A percentile compares a stretch with the other conserved stretches of the same genome.
Conservation (phyloP, 2,113 vertebrate species). For the Microtus montanus region DNA sequence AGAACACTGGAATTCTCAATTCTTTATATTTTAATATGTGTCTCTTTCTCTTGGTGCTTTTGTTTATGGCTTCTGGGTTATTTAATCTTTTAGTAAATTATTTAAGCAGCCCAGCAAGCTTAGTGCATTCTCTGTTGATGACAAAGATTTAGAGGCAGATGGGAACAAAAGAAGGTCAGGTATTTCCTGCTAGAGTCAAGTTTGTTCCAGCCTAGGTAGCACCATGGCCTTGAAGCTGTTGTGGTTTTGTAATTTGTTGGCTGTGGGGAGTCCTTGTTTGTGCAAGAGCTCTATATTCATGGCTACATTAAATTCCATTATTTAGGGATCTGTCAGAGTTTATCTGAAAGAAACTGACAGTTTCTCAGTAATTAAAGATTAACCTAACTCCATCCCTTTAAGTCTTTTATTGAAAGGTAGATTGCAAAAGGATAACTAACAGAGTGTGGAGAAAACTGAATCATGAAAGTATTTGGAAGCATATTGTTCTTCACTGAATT, state of each 20-base stretch:
- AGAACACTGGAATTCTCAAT: not conserved
- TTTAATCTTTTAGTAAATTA: slow-evolving; percentile 62
- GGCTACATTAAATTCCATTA: slow-evolving; percentile 47
- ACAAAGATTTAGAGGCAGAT: slow-evolving; percentile 42
- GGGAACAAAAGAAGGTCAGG: not conserved
- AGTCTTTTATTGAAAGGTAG: slow-evolving; percentile 14
- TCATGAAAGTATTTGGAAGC: slow-evolving; percentile 16
- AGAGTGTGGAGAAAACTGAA: slow-evolving; percentile 5
- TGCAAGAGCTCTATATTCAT: slow-evolving; percentile 41
- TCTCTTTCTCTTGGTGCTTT: not conserved
- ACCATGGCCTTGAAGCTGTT: slow-evolving; percentile 23
- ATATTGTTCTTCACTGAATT: slow-evolving; percentile 1
- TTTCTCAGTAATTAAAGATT: slow-evolving; percentile 53
- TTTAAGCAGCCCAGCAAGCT: slow-evolving; percentile 46
- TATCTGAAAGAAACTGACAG: slow-evolving; percentile 65
- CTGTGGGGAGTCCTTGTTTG: slow-evolving; percentile 8
- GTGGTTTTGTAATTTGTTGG: slow-evolving; percentile 34
- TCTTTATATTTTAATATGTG: not conserved
- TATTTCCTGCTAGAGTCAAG: not conserved
- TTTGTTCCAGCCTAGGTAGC: not conserved
- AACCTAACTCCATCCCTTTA: not conserved
- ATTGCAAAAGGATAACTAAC: slow-evolving; percentile 46
- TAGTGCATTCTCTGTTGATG: slow-evolving; percentile 40
- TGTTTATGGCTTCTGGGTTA: slow-evolving; percentile 31
- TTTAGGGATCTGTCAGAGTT: slow-evolving; percentile 53